Percentiles rank a stretch among this genome's conserved stretches.
These are phyloP conservation scores for Psilanteris sp. DNA, from an alignment of 1,140 invertebrate species.

Conservation along the genomic window DNA sequence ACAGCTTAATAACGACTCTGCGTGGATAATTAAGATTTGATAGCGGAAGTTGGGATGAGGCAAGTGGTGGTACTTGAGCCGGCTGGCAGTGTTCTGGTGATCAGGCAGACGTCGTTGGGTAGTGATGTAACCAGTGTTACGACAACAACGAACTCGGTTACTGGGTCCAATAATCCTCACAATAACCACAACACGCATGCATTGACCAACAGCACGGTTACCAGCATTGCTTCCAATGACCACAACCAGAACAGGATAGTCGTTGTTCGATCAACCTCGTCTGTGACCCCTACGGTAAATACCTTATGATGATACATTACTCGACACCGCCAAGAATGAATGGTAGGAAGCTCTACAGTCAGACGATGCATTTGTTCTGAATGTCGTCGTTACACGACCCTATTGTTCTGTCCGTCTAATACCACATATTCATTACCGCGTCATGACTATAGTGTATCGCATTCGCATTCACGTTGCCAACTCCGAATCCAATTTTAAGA, in stretches of 20 bases:
- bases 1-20: conserved; percentile 2
- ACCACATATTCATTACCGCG: conserved; percentile 33
- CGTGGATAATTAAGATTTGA: conserved; percentile 38
- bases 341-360: conserved; percentile 28
- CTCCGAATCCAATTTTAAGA: conserved; percentile 5
- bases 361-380: conserved; percentile 33
- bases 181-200: conserved; percentile 65
- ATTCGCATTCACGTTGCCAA: not conserved
- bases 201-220: conserved; percentile 66
- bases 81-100: conserved; percentile 77
- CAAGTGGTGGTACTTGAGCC: conserved; percentile 78
- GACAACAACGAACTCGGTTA: conserved; percentile 65
- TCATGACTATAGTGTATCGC: too few relatives aligned
- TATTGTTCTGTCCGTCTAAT: conserved; percentile 27
- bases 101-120: conserved; percentile 75
- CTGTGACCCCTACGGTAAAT: conserved; percentile 74
- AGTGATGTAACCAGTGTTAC: conserved; percentile 65
- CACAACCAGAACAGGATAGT: conserved; percentile 79
- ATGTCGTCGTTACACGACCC: conserved; percentile 40
- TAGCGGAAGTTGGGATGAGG: conserved; percentile 68
- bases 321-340: conserved; percentile 38
- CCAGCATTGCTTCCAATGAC: conserved; percentile 71
- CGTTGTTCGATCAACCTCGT: conserved; percentile 75
- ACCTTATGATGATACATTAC: conserved; percentile 52
- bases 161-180: conserved; percentile 64